Evolutionary conservation across 2,113 vertebrate genomes (phyloP).

Genomic region (Sturnira hondurensis): DNA sequence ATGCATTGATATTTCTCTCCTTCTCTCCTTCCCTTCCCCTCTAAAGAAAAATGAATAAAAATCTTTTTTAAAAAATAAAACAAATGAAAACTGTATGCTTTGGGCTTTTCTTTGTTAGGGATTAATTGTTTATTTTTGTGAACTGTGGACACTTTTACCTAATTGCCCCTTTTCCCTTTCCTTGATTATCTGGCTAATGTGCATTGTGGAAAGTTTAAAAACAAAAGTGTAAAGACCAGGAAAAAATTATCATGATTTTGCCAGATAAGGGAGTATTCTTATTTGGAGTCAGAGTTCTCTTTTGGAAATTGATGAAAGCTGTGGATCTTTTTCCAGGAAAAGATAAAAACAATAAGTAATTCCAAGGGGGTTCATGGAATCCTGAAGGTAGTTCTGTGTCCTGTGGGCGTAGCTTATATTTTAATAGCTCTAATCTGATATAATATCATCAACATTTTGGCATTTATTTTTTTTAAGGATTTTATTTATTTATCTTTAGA

Average conservation of each 20-base stretch:
- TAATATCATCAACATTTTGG: not conserved
- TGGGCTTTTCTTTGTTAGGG: not conserved
- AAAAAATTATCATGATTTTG: not conserved
- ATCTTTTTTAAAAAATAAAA: no score
- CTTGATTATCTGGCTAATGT: not conserved
- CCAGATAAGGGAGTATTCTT: not conserved
- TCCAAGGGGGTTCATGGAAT: not conserved
- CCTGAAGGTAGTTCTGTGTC: not conserved
- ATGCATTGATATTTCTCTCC: no score
- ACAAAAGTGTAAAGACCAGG: not conserved
- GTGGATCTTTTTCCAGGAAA: not conserved
- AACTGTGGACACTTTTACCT: not conserved
- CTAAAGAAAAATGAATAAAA: no score
- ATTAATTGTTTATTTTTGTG: slow-evolving; percentile 6
- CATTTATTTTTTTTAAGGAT: no score
- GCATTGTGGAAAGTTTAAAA: not conserved
- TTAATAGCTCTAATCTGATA: not conserved
- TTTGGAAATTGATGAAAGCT: not conserved
- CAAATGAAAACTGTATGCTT: not conserved
- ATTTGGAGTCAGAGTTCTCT: not conserved
- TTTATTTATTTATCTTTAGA: no score
- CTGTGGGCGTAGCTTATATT: not conserved
- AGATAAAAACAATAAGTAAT: not conserved
- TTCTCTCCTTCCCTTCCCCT: no score
- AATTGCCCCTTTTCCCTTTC: no score